Base-by-base conservation (phyloP, 2,113 vertebrate species). In the Hippopotamus amphibius region DNA sequence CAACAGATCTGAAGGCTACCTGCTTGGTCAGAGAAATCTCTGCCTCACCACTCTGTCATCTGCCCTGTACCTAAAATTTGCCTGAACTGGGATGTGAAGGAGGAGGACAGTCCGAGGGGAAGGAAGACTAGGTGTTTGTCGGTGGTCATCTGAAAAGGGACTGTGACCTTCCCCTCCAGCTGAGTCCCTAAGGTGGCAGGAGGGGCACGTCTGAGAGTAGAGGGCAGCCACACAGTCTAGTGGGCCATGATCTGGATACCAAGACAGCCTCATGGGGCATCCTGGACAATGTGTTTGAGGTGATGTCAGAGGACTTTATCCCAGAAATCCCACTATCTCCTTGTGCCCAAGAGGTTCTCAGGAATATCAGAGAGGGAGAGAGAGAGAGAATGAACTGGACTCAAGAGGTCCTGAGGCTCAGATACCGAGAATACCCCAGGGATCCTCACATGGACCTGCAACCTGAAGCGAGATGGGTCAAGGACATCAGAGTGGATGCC, bases 41-140 rank as follows among this genome's bases (percentile, higher is more conserved):
- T 0, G 16, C 55, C 37, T 82, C 2, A 0, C 13, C 11, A 15
- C 28, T 43, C 16, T 1, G 3, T 79, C n/a, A 33, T 17, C 55
- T n/a, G 30, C 19, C n/a, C 33, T 50, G 66, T 11, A 26, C 16
- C 8, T 21, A 46, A 85, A 59, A 71, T 76, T 30, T 41, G n/a
- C 33, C 57, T 46, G 26, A 14, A 28, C 3, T 41, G n/a, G 12
- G 26, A 30, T 3, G 37, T 26, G 48, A 43, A 68, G 2, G 28
- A 48, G 63, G 19, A 37, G 37, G 16, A 7, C 11, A 2, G 48
- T 33, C 5, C 7, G 21, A 69, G 48, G 48, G 33, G 50, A 53
- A 88, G 22, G 24, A 55, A 63, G 53, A 30, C 1, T 1, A 7
- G 55, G 71, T 37, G 8, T 43, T 41, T 16, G 21, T 37, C 59